Evolutionary conservation across 2,888 invertebrate genomes (phyloP).

Genomic region (Eilema depressum): DNA sequence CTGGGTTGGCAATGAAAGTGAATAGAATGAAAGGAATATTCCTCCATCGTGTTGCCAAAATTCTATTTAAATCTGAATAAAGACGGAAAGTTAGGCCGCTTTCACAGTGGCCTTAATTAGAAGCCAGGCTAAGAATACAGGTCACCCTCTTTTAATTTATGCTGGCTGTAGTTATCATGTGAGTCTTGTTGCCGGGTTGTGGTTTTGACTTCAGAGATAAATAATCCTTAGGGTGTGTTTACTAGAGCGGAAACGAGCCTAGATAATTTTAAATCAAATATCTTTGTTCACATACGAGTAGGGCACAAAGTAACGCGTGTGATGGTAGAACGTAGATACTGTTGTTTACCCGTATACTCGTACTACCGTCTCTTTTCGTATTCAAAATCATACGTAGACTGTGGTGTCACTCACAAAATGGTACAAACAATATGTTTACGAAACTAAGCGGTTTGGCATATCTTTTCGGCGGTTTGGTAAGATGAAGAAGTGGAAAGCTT

Average conservation of each 20-base stretch:
- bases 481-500: too few species aligned
- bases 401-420: too few species aligned
- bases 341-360: too few species aligned
- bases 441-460: too few species aligned
- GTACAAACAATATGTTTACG: too few species aligned
- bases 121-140: slow-evolving; percentile 8
- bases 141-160: not conserved
- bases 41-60: slow-evolving; percentile 21
- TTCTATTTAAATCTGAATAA: slow-evolving; percentile 15
- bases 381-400: too few species aligned
- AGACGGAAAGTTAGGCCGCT: slow-evolving; percentile 8
- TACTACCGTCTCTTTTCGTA: too few species aligned
- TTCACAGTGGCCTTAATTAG: slow-evolving; percentile 16
- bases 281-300: too few species aligned
- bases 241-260: not conserved
- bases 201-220: not conserved
- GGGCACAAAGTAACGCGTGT: too few species aligned
- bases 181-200: not conserved
- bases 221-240: not conserved
- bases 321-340: too few species aligned
- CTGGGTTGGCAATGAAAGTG: not conserved
- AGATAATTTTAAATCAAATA: not conserved
- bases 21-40: slow-evolving; percentile 14
- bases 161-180: not conserved
- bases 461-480: too few species aligned